Evolutionary conservation across 2,888 invertebrate species (phyloP).

Genomic region (Galerucella calmariensis): DNA sequence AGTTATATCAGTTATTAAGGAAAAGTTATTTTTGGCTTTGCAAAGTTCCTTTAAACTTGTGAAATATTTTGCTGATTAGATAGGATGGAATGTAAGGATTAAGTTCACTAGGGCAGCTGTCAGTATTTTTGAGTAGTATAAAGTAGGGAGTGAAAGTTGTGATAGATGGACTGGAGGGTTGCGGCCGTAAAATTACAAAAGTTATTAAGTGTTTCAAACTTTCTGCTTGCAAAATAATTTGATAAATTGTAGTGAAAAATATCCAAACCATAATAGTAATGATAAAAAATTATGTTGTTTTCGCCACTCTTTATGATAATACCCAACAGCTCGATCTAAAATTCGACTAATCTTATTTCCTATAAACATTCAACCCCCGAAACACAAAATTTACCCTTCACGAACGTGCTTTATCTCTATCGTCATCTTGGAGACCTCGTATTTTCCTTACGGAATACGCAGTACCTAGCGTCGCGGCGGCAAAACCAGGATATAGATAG

Average conservation of each 20-base stretch:
- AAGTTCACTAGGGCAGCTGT: conserved; percentile 19
- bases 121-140: conserved; percentile 7
- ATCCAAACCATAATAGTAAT: not conserved
- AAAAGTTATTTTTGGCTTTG: conserved; percentile 21
- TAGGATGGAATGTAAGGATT: conserved; percentile 21
- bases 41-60: conserved; percentile 23
- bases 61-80: conserved; percentile 27
- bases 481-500: not conserved
- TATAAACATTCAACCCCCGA: not conserved
- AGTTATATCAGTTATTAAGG: conserved; percentile 26
- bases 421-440: not conserved
- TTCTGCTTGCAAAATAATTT: not conserved
- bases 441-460: not conserved
- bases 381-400: not conserved
- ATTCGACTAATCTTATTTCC: not conserved
- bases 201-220: not conserved
- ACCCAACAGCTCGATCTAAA: not conserved
- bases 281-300: not conserved
- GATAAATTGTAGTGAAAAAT: not conserved
- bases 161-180: conserved; percentile 5
- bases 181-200: conserved; percentile 1
- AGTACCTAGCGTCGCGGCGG: not conserved
- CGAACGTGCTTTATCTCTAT: conserved; percentile 9
- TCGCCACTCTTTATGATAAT: not conserved
- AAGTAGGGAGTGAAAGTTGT: conserved; percentile 5